A percentile compares a stretch with the other conserved stretches of the same genome.
Evolutionary conservation across 2,888 invertebrate genomes (phyloP).

Genomic region (Aphidius colemani): DNA sequence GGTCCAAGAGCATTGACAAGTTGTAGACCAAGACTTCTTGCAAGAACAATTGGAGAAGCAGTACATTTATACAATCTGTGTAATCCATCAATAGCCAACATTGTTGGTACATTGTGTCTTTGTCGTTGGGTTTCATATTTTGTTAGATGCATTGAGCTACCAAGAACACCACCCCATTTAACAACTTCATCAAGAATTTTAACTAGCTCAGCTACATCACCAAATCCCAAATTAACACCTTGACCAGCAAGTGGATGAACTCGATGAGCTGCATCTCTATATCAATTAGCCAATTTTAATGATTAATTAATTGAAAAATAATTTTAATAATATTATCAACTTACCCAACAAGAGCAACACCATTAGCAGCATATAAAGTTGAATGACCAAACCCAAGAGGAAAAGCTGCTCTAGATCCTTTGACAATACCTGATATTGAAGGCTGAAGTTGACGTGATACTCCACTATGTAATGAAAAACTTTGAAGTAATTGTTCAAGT

Average conservation of each 20-base stretch:
- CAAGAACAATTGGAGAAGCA: slow-evolving; percentile 75
- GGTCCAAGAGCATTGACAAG: slow-evolving; percentile 76
- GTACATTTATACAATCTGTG: slow-evolving; percentile 81
- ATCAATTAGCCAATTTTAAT: slow-evolving; percentile 33
- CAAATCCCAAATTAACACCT: slow-evolving; percentile 97
- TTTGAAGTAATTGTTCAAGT: slow-evolving; percentile 60
- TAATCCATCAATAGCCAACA: slow-evolving; percentile 84
- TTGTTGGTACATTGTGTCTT: slow-evolving; percentile 84
- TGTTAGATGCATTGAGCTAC: slow-evolving; percentile 71
- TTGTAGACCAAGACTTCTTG: slow-evolving; percentile 82
- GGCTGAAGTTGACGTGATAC: slow-evolving; percentile 71
- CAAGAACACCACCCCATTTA: slow-evolving; percentile 76
- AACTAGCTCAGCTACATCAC: slow-evolving; percentile 82
- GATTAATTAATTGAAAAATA: neutral
- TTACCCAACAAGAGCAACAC: slow-evolving; percentile 87
- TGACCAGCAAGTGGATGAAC: slow-evolving; percentile 97
- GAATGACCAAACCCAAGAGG: slow-evolving; percentile 92
- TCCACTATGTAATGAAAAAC: slow-evolving; percentile 62
- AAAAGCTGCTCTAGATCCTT: slow-evolving; percentile 80
- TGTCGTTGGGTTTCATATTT: slow-evolving; percentile 86
- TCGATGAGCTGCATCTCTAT: slow-evolving; percentile 84
- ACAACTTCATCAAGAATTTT: slow-evolving; percentile 72
- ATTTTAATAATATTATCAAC: slow-evolving; percentile 29
- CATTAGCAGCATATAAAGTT: slow-evolving; percentile 78
- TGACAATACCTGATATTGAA: slow-evolving; percentile 65